A percentile compares a stretch with the other conserved stretches of the same genome.
These are phyloP conservation scores for Nymphalis polychloros DNA, from an alignment of 2,888 invertebrate species.

Conservation along the genomic window DNA sequence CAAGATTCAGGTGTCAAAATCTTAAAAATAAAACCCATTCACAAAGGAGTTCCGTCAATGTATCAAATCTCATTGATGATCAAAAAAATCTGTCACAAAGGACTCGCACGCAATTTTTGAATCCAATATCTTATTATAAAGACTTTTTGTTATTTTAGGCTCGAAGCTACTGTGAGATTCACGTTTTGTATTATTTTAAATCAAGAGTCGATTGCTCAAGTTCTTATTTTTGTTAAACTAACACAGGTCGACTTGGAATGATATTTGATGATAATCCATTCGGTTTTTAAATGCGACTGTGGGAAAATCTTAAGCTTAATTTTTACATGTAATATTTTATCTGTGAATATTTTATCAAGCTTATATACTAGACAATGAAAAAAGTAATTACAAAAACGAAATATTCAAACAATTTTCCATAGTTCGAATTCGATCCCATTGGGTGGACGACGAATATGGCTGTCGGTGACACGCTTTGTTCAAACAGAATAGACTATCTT, in stretches of 20 bases:
- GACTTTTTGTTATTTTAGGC: conserved; percentile 71
- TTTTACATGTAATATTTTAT: no score
- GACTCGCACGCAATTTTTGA: conserved; percentile 71
- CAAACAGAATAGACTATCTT: conserved; percentile 77
- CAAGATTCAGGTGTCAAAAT: conserved; percentile 75
- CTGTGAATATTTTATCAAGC: no score
- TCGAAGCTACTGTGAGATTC: conserved; percentile 53
- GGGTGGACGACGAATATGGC: conserved; percentile 64
- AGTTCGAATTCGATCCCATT: conserved; percentile 39
- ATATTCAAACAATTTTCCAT: conserved; percentile 36
- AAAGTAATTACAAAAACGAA: conserved; percentile 18
- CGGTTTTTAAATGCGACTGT: background rate
- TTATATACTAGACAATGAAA: conserved; percentile 8
- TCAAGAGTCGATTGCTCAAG: conserved; percentile 30
- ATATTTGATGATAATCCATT: background rate
- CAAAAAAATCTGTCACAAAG: conserved; percentile 61
- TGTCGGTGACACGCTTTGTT: conserved; percentile 77
- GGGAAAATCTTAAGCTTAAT: background rate
- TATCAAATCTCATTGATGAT: conserved; percentile 64
- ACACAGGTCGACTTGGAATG: background rate
- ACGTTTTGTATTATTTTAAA: conserved; percentile 32
- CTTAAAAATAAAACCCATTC: conserved; percentile 63
- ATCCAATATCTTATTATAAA: conserved; percentile 69
- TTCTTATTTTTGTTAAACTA: conserved; percentile 17
- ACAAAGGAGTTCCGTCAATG: conserved; percentile 68